Percentiles rank a stretch among this genome's conserved stretches.
These are phyloP conservation scores for Sympetrum striolatum DNA, from an alignment of 2,888 invertebrate genomes.

Conservation along the genomic window DNA sequence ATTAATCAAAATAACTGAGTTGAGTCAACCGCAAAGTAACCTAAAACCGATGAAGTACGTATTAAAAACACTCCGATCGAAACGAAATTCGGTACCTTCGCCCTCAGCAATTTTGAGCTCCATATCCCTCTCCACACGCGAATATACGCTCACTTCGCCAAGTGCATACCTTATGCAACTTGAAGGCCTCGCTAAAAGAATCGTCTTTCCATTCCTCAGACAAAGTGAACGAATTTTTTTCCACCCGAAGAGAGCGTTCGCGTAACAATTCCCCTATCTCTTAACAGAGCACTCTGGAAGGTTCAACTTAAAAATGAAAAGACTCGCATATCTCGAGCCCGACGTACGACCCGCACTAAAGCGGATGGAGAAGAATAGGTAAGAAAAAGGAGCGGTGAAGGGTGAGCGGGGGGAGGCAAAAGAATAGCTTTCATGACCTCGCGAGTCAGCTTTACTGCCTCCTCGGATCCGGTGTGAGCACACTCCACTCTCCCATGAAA, in stretches of 20 bases:
- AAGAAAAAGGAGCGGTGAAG: neutral
- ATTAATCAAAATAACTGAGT: too few relatives aligned
- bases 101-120: too few relatives aligned
- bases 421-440: neutral
- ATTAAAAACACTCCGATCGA: too few relatives aligned
- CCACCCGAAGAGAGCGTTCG: neutral
- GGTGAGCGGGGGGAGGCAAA: neutral
- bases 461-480: neutral
- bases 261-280: neutral
- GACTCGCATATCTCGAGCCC: neutral
- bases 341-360: neutral
- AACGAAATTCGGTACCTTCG: too few relatives aligned
- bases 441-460: conserved; percentile 6
- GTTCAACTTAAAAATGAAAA: neutral
- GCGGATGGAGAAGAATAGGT: neutral
- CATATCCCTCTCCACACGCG: too few relatives aligned
- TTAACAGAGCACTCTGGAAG: neutral
- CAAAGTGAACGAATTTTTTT: neutral
- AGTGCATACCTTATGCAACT: too few relatives aligned
- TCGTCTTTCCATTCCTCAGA: neutral
- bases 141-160: too few relatives aligned
- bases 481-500: neutral
- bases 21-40: too few relatives aligned
- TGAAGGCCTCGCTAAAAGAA: too few relatives aligned
- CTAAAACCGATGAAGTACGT: too few relatives aligned